phyloP scores from a whole-genome alignment of 1,140 invertebrate species.

The Triops longicaudatus region DNA sequence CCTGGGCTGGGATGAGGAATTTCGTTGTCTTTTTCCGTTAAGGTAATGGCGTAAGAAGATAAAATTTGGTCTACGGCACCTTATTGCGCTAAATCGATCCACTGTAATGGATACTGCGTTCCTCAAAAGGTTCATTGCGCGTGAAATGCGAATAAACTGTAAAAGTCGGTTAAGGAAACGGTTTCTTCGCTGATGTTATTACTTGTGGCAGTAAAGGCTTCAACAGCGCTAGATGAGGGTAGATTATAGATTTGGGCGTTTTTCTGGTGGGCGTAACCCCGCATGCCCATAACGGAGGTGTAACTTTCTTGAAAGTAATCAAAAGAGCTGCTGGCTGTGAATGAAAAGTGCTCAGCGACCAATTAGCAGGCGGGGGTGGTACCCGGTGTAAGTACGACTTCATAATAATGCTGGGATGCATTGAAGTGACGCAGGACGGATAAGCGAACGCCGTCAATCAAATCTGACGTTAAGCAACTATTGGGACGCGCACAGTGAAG shows the following conservation, averaged over 20 bases:
- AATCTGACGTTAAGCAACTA: slow-evolving; percentile 64
- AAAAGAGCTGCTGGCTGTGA: slow-evolving; percentile 49
- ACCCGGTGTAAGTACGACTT: slow-evolving; percentile 82
- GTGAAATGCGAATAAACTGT: slow-evolving; percentile 74
- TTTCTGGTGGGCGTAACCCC: slow-evolving; percentile 47
- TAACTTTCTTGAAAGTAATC: slow-evolving; percentile 84
- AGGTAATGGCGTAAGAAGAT: slow-evolving; percentile 16
- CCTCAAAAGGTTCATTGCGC: slow-evolving; percentile 94
- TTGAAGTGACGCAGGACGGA: slow-evolving; percentile 79
- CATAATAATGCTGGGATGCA: slow-evolving; percentile 67
- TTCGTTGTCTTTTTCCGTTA: not conserved
- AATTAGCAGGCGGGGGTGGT: slow-evolving; percentile 75
- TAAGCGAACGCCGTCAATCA: slow-evolving; percentile 60
- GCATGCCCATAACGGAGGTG: slow-evolving; percentile 86
- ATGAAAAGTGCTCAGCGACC: slow-evolving; percentile 72
- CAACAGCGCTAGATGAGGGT: slow-evolving; percentile 29
- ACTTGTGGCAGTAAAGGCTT: slow-evolving; percentile 36
- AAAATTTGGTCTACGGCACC: slow-evolving; percentile 43
- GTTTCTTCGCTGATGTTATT: not conserved
- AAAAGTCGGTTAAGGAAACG: not conserved
- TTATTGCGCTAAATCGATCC: slow-evolving; percentile 57
- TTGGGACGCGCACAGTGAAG: slow-evolving; percentile 65
- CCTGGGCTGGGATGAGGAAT: slow-evolving; percentile 33
- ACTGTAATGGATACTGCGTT: slow-evolving; percentile 69
- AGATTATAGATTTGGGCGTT: slow-evolving; percentile 34